phyloP scores from a whole-genome alignment of 2,797 vertebrate genomes.

The Pangasius macronema region DNA sequence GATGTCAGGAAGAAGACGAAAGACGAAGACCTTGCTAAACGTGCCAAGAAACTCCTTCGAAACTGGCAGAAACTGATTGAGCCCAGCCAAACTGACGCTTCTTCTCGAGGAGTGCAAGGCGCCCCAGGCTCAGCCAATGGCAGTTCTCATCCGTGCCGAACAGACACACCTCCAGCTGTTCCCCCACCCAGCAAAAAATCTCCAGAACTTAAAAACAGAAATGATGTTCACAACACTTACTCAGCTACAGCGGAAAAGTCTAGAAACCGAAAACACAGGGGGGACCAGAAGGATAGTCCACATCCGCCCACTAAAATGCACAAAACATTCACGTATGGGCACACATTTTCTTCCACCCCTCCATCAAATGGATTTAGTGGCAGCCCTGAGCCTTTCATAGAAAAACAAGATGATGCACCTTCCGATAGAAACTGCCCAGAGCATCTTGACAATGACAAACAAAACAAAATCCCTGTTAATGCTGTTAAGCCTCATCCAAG shows the following conservation, averaged over 20 bases:
- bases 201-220: conserved; percentile 86
- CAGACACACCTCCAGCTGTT: conserved; percentile 77
- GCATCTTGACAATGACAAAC: conserved; percentile 88
- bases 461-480: conserved; percentile 90
- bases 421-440: conserved; percentile 80
- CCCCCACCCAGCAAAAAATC: conserved; percentile 75
- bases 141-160: conserved; percentile 84
- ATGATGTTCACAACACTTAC: conserved; percentile 90
- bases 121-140: conserved; percentile 88
- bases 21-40: conserved; percentile 97
- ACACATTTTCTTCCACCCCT: conserved; percentile 77
- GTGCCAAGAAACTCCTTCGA: conserved; percentile 93
- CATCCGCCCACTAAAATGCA: conserved; percentile 83
- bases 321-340: conserved; percentile 79
- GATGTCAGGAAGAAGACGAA: conserved; percentile 97
- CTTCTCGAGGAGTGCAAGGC: conserved; percentile 72
- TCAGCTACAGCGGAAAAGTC: conserved; percentile 88
- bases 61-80: conserved; percentile 98
- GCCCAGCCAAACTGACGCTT: conserved; percentile 80
- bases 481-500: conserved; percentile 95
- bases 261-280: conserved; percentile 84
- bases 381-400: conserved; percentile 83
- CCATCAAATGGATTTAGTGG: conserved; percentile 90
- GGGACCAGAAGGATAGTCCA: conserved; percentile 83
- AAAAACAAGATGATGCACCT: conserved; percentile 73